These are phyloP conservation scores for Glyphotaelius pellucidus DNA, from an alignment of 2,888 invertebrate species.

Conservation along the genomic window DNA sequence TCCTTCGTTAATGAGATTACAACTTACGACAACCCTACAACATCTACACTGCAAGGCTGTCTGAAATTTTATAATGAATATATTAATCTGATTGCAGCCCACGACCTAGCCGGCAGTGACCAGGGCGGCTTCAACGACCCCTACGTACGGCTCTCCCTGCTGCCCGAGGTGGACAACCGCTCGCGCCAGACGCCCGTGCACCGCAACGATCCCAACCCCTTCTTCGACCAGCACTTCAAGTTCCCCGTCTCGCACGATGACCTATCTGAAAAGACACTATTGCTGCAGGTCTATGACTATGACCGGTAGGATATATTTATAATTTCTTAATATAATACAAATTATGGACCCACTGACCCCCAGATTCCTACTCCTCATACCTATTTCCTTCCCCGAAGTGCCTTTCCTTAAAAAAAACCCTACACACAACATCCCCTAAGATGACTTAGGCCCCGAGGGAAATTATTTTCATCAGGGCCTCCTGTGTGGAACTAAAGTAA, in stretches of 20 bases:
- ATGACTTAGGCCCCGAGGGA: too few species aligned
- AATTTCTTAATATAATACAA: too few species aligned
- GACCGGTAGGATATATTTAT: constrained; percentile 71
- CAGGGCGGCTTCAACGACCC: constrained; percentile 94
- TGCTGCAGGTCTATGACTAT: constrained; percentile 84
- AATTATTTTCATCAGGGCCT: too few species aligned
- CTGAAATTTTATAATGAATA: not conserved
- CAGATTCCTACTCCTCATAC: too few species aligned
- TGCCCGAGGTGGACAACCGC: constrained; percentile 90
- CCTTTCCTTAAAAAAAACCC: too few species aligned
- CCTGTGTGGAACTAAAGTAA: too few species aligned
- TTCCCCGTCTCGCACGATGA: constrained; percentile 95
- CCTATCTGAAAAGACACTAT: constrained; percentile 85
- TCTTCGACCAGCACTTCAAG: constrained; percentile 94
- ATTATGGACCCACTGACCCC: too few species aligned
- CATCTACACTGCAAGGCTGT: too few species aligned
- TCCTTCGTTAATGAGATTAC: too few species aligned
- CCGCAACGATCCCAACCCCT: constrained; percentile 90
- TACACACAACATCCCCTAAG: too few species aligned
- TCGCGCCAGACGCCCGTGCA: constrained; percentile 91
- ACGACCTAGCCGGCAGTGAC: constrained; percentile 89
- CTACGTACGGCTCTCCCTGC: constrained; percentile 87
- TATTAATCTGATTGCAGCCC: constrained; percentile 76
- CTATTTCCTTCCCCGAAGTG: too few species aligned
- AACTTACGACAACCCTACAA: too few species aligned